These are phyloP conservation scores for Gymnocephalus cernua DNA, from an alignment of 2,113 vertebrate genomes.

Conservation along the genomic window DNA sequence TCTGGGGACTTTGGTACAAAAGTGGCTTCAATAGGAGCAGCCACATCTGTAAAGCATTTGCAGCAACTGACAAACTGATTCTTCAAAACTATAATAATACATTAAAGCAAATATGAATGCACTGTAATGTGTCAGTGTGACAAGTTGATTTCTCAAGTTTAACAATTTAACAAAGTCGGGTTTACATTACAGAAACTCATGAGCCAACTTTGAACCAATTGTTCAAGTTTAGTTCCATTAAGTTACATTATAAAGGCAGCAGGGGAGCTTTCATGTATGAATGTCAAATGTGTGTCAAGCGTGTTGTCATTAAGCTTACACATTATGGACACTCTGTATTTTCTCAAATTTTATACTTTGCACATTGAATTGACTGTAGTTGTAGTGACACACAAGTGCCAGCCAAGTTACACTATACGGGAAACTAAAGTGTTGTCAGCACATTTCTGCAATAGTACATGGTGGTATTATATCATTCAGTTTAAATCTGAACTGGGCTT, in stretches of 20 bases:
- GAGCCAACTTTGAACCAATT: background rate
- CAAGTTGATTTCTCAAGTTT: background rate
- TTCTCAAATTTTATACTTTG: background rate
- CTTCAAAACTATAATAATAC: background rate
- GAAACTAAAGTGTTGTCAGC: slow-evolving; percentile 2
- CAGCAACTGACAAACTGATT: background rate
- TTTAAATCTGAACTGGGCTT: background rate
- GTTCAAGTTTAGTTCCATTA: background rate
- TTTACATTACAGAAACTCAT: background rate
- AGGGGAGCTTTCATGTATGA: background rate
- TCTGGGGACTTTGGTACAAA: background rate
- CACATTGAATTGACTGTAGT: background rate
- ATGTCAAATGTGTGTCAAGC: background rate
- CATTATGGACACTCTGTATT: background rate
- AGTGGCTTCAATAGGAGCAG: background rate
- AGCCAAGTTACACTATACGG: background rate
- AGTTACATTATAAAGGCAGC: background rate
- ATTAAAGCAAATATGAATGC: background rate
- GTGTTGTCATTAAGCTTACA: background rate
- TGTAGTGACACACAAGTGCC: background rate
- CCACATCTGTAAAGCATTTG: slow-evolving; percentile 8
- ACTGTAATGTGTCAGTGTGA: background rate
- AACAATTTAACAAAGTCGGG: background rate
- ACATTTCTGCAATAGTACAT: background rate
- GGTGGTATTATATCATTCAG: background rate